Evolutionary conservation across 2,888 invertebrate species (phyloP), one percentile per base, ranked within the genome.

Genomic region (Erebia epiphron): DNA sequence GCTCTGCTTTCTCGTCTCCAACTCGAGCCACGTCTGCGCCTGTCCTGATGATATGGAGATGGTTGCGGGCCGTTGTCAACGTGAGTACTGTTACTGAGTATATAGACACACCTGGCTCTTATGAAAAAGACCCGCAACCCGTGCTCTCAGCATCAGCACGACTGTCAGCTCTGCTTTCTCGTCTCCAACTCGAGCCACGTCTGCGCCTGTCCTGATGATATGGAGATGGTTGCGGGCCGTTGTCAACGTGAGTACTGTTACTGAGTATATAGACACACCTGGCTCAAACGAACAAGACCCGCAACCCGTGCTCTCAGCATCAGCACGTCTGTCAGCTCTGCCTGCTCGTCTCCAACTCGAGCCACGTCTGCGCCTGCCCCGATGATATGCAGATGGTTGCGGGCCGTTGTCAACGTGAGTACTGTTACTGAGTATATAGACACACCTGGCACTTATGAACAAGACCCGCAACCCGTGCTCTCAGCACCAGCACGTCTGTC

Each of bases 121-220:
- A 43, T 46, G 46, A 46, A 46, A 1, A 46, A 10, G 11, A 43
- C 43, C 43, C 1, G 43, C 43, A 43, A 46, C 2, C 11, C 46
- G 11, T 46, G 46, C 46, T 46, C 46, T 35, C 35, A 35, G 35
- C 46, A 46, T 2, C 0, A 35, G 11, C 46, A 46, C 1, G 13
- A 46, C 11, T 46, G 11, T 13, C 35, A 35, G 35, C 35, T 35
- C 35, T 35, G 35, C 35, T 7, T 35, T 0, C 35, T 35, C 35
- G 35, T 35, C 35, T 35, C 35, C 35, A 35, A 35, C 35, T 35
- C 35, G 35, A 35, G 35, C 35, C 95, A 94, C 73, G 89, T 93
- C 0, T 98, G 98, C 82, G 96, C 95, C 0, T 98, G 98, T 80
- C 96, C 97, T 0, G 94, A 96, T 58, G 96, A 96, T 26, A 96